Evolutionary conservation across 2,113 vertebrate species (phyloP).

Genomic region (Ammodytes dubius): DNA sequence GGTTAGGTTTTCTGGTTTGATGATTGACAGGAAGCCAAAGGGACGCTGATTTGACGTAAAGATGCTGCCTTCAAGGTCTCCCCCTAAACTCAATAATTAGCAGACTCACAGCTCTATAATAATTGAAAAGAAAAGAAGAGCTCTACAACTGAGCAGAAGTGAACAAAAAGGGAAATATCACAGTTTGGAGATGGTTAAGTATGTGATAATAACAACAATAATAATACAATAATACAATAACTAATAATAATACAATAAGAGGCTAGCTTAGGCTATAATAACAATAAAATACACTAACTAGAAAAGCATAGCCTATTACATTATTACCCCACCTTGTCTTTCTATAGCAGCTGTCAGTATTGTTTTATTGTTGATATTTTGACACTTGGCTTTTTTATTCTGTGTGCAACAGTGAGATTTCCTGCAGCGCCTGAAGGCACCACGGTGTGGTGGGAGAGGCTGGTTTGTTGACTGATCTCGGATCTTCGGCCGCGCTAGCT

Average conservation of each 20-base stretch:
- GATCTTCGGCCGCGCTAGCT: conserved; percentile 20
- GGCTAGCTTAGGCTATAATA: too few species aligned
- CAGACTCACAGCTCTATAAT: neutral
- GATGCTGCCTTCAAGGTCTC: conserved; percentile 8
- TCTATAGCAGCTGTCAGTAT: neutral
- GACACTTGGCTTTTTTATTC: neutral
- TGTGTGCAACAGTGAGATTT: neutral
- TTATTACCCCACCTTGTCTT: too few species aligned
- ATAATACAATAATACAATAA: too few species aligned
- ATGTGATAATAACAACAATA: too few species aligned
- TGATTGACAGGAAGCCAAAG: neutral
- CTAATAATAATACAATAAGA: too few species aligned
- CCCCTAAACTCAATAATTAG: neutral
- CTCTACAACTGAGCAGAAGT: too few species aligned
- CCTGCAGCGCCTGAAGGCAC: conserved; percentile 24
- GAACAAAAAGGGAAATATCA: too few species aligned
- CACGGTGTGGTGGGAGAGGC: conserved; percentile 58
- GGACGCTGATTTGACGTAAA: neutral
- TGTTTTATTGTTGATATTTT: neutral
- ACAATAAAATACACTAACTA: too few species aligned
- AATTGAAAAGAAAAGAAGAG: too few species aligned
- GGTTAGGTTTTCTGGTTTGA: neutral
- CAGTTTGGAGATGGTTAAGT: too few species aligned
- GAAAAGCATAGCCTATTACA: too few species aligned
- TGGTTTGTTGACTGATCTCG: conserved; percentile 65